phyloP scores from a whole-genome alignment of 1,140 invertebrate species.

The Phenacoccus solenopsis region DNA sequence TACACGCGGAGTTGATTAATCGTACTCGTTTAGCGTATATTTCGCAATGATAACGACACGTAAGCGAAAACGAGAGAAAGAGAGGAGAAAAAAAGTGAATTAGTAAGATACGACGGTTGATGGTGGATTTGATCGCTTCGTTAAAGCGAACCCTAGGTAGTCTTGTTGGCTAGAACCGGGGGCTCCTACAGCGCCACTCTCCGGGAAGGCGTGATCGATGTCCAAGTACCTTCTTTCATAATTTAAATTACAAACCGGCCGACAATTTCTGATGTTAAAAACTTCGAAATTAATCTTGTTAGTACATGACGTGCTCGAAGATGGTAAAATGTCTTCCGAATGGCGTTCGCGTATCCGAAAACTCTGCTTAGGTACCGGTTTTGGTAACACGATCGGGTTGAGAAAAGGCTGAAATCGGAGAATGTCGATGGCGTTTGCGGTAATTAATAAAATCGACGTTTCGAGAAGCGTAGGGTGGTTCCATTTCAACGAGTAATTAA shows the following conservation, averaged over 20 bases:
- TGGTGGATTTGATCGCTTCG: not conserved
- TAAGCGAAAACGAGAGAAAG: too few relatives aligned
- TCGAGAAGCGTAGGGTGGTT: too few relatives aligned
- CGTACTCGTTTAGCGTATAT: not conserved
- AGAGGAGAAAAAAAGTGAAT: too few relatives aligned
- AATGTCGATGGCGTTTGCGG: not conserved
- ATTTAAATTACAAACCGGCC: not conserved
- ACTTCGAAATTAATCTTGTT: conserved; percentile 2
- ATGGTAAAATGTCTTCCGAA: not conserved
- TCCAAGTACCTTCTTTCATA: not conserved
- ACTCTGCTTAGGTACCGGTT: too few relatives aligned
- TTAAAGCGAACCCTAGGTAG: not conserved
- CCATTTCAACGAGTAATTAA: too few relatives aligned
- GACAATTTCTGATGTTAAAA: conserved; percentile 2
- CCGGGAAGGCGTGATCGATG: conserved; percentile 15
- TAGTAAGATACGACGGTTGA: not conserved
- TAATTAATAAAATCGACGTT: not conserved
- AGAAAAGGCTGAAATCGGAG: not conserved
- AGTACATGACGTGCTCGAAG: not conserved
- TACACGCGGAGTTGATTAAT: not conserved
- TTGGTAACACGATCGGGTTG: not conserved
- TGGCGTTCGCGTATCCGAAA: not conserved
- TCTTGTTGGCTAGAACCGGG: not conserved
- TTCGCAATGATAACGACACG: not conserved
- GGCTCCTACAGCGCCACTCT: conserved; percentile 8